Base-by-base conservation (phyloP, 2,797 vertebrate genomes). In the Manis crassicaudata region DNA sequence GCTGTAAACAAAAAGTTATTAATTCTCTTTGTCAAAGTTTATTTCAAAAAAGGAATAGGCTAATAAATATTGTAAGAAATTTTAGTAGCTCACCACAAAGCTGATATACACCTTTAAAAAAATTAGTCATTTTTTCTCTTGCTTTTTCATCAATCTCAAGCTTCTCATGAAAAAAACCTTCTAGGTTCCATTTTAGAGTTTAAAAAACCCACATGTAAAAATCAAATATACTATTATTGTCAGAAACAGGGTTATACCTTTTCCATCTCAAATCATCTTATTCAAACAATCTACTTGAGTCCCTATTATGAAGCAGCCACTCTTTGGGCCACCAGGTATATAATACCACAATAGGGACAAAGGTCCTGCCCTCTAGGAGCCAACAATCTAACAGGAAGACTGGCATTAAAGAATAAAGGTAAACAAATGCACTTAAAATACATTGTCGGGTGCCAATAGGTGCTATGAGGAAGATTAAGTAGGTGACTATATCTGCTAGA, bases 21-120 rank as follows among this genome's bases (percentile, higher is more conserved):
- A 52, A 75, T 70, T 88, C 92, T 73, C 83, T 60, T 88, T 67
- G 62, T 73, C 27, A 35, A 54, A 79, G 20, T 18, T 68, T 90
- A 82, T 84, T 93, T 90, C 58, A 93, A 95, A 43, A n/a, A 86
- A 88, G 17, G 16, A 79, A 63, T 0, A 88, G 29, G 68, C 23
- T 81, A 93, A 85, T 88, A 95, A 72, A 86, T 60, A 86, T 76
- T 54, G 86, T 5, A 79, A 88, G 21, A 73, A 87, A 87, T 94
- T 56, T 85, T 84, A 73, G 25, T 76, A 86, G 16, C 43, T 90
- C n/a, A 52, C 54, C 60, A 93, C 46, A 93, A 96, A 77, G 35
- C 35, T 93, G 63, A 85, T 35, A 70, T 32, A 75, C 6, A n/a
- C 3, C 46, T 93, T 90, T 18, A 6, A 32, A 68, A 68, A 77